A percentile compares a stretch with the other conserved stretches of the same genome.
These are phyloP conservation scores for Anastrepha obliqua DNA, from an alignment of 1,140 invertebrate genomes.

Conservation along the genomic window DNA sequence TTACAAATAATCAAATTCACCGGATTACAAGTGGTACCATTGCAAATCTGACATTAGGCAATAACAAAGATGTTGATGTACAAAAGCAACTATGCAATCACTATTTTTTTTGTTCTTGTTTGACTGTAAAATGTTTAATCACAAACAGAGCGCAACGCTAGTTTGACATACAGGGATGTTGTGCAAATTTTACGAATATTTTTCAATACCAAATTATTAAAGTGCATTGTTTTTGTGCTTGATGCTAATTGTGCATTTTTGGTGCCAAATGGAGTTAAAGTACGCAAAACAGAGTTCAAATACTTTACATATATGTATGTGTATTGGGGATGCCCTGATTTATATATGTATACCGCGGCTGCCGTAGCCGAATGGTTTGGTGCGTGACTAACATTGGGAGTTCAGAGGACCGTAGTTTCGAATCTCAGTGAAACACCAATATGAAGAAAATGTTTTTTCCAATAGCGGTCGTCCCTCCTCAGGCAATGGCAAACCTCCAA, in stretches of 20 bases:
- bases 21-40: not conserved
- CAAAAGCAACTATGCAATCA: constrained; percentile 6
- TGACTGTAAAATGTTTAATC: not conserved
- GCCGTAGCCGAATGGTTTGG: no score
- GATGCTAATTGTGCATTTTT: constrained; percentile 21
- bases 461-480: no score
- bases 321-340: no score
- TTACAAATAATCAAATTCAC: constrained; percentile 15
- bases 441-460: no score
- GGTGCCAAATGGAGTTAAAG: not conserved
- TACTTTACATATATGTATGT: no score
- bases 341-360: no score
- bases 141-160: constrained; percentile 12
- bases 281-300: no score
- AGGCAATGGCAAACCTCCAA: no score
- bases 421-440: no score
- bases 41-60: not conserved
- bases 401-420: no score
- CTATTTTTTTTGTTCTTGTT: not conserved
- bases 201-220: constrained; percentile 46
- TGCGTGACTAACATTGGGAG: no score
- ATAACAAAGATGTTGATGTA: not conserved
- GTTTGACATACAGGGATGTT: not conserved
- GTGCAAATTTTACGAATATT: constrained; percentile 37
- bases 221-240: constrained; percentile 15